These are phyloP conservation scores for Oenanthe melanoleuca DNA, from an alignment of 2,113 vertebrate genomes.

Conservation along the genomic window DNA sequence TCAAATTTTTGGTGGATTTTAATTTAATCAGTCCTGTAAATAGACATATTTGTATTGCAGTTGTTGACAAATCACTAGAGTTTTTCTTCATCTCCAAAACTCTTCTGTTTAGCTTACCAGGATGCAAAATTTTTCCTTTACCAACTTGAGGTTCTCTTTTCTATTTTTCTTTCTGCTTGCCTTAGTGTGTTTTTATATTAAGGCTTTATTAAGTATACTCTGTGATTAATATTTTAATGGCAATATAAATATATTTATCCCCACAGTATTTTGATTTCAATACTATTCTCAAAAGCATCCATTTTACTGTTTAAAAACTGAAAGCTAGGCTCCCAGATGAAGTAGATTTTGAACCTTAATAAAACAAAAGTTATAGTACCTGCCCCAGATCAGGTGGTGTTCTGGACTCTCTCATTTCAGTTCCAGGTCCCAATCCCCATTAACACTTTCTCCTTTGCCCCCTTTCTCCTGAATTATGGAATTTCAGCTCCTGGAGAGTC, in stretches of 20 bases:
- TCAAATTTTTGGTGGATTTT: not conserved
- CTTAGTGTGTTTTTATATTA: not conserved
- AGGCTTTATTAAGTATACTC: not conserved
- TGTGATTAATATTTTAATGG: not conserved
- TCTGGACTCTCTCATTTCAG: not conserved
- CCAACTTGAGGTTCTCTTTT: not conserved
- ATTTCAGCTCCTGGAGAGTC: not conserved
- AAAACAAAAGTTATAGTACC: accelerated
- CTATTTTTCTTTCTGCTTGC: not conserved
- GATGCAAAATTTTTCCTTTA: not conserved
- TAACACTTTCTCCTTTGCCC: not conserved
- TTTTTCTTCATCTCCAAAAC: not conserved
- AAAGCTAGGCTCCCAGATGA: not conserved
- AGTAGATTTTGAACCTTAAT: not conserved
- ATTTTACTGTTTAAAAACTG: not conserved
- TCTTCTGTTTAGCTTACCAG: not conserved
- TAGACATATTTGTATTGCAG: not conserved
- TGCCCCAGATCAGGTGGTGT: not conserved
- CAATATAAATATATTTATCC: not conserved
- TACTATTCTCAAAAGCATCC: not conserved
- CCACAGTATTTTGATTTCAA: not conserved
- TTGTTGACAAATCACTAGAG: not conserved
- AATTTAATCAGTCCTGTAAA: not conserved
- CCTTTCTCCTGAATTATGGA: not conserved
- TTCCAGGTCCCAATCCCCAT: not conserved